Percentiles rank a stretch among this genome's conserved stretches.
These are phyloP conservation scores for Drosophila saltans DNA, from an alignment of 1,140 invertebrate species.

Conservation along the genomic window DNA sequence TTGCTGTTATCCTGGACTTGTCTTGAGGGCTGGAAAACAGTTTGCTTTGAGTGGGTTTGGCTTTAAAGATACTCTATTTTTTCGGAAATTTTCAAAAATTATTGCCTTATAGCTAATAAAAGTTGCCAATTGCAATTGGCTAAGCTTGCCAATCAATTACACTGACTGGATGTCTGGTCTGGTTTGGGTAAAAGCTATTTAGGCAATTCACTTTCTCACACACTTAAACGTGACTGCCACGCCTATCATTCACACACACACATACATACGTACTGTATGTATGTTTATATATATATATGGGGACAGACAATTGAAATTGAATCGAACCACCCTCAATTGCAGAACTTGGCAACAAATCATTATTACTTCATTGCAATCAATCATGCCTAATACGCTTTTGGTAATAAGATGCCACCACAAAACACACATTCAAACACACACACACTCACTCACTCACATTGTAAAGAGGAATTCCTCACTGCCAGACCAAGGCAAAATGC, in stretches of 20 bases:
- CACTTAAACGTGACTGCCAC: constrained; percentile 58
- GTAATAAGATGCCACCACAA: constrained; percentile 73
- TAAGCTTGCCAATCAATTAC: constrained; percentile 18
- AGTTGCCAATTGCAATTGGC: constrained; percentile 9
- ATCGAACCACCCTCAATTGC: constrained; percentile 25
- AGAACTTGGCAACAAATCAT: constrained; percentile 66
- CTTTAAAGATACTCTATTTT: too few species aligned
- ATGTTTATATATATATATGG: too few species aligned
- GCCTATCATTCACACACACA: constrained; percentile 12
- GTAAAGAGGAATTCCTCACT: not conserved
- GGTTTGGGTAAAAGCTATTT: constrained; percentile 41
- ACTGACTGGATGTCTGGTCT: not conserved
- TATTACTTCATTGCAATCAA: constrained; percentile 79
- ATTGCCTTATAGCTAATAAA: not conserved
- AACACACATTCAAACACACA: constrained; percentile 41
- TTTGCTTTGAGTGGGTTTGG: not conserved
- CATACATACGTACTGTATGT: not conserved
- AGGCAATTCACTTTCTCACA: constrained; percentile 70
- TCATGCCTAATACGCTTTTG: constrained; percentile 80
- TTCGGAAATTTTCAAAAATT: not conserved
- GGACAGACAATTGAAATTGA: constrained; percentile 14
- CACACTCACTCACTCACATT: not conserved
- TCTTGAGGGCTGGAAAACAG: not conserved
- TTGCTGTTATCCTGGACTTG: constrained; percentile 10
- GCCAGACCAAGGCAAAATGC: constrained; percentile 50